phyloP scores from a whole-genome alignment of 2,888 invertebrate species.

The Amiota communis region DNA sequence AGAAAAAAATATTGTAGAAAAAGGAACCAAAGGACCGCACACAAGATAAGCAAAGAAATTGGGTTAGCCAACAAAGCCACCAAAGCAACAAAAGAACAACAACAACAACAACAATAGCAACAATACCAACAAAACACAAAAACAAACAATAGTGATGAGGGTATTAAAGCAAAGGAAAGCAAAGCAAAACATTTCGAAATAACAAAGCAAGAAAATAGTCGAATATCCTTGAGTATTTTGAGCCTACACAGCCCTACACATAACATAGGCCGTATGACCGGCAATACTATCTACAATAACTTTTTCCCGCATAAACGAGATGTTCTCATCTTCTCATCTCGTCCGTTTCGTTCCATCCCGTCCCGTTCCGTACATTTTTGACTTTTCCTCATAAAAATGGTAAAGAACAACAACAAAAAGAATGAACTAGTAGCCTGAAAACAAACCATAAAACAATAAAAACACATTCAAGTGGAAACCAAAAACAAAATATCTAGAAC shows the following conservation, averaged over 20 bases:
- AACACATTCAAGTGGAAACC: slow-evolving; percentile 2
- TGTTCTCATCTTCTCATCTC: too few species aligned
- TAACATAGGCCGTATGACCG: too few species aligned
- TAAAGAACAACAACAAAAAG: slow-evolving; percentile 41
- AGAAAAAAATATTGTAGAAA: background rate
- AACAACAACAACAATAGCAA: slow-evolving; percentile 21
- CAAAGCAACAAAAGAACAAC: slow-evolving; percentile 30
- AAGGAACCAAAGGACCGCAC: slow-evolving; percentile 23
- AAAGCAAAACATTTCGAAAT: too few species aligned
- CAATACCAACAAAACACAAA: slow-evolving; percentile 28
- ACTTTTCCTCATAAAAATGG: slow-evolving; percentile 51
- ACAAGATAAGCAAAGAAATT: slow-evolving; percentile 49
- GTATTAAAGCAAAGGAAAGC: too few species aligned
- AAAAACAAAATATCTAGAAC: background rate
- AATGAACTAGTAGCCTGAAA: slow-evolving; percentile 34
- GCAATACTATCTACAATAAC: too few species aligned
- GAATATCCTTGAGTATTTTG: slow-evolving; percentile 38
- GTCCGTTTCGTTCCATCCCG: too few species aligned
- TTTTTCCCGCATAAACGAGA: too few species aligned
- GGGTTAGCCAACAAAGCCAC: slow-evolving; percentile 58
- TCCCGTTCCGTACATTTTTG: background rate
- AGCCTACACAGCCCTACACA: too few species aligned
- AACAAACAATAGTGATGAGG: slow-evolving; percentile 21
- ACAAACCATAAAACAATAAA: slow-evolving; percentile 64
- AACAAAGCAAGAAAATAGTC: slow-evolving; percentile 23